Evolutionary conservation across 2,888 invertebrate species (phyloP), one percentile per base, ranked within the genome.

Genomic region (Agriopis aurantiaria): DNA sequence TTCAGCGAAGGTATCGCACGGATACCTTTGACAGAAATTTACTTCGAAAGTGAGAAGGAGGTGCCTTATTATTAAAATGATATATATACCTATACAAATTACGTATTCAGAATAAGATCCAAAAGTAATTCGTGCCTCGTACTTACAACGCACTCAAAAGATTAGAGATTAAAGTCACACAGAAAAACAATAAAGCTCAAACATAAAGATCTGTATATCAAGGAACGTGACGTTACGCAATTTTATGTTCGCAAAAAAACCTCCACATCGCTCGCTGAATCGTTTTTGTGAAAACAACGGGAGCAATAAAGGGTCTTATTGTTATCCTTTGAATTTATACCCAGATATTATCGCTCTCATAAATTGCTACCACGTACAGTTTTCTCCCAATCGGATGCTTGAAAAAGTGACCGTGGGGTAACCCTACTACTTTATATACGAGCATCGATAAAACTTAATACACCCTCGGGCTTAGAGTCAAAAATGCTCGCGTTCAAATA

Each of bases 241-340:
- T 91, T 91, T 91, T 90, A 90, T 89, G 88, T 87, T 82, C 85
- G 80, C 85, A 87, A 89, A 91, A 90, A 90, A 89, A 78, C 78
- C 83, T 86, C 86, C 84, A 86, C 87, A 84, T 85, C 85, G 88
- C 84, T 83, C 84, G 81, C 81, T 81, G 88, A 90, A 92, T 91
- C 90, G 92, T 88, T 91, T 93, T 90, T 91, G 89, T 87, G 91
- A 92, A 92, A 93, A 93, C 91, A 92, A 91, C 90, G 88, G 82
- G 81, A 83, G 92, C 91, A 89, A 93, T 93, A 93, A 93, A 93
- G 87, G 91, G 89, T 90, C 90, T 92, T 92, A 93, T 91, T 91
- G 92, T 92, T 92, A 92, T 92, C 92, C 93, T 92, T 90, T 91
- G 92, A 92, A 93, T 93, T 93, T 93, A 93, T 92, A 91, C 91